Conservation (phyloP, 2,113 vertebrate genomes). For the Athene cunicularia region DNA sequence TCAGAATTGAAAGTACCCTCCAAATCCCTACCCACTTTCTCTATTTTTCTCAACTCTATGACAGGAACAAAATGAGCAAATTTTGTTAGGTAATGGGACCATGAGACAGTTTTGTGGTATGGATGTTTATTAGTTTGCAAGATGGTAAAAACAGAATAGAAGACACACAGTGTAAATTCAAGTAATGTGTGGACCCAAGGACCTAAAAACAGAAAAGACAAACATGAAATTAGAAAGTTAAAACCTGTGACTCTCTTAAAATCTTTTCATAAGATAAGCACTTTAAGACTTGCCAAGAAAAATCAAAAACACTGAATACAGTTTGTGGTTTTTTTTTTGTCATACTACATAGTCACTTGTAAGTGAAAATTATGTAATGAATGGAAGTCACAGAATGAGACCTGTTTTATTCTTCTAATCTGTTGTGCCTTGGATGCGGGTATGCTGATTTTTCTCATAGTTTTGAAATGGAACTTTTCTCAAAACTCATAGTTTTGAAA, state of each 20-base stretch:
- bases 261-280: background rate
- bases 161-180: background rate
- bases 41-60: background rate
- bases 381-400: background rate
- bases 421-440: background rate
- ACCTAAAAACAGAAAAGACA: slow-evolving; percentile 39
- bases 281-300: background rate
- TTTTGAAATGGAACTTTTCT: background rate
- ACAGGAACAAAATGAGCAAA: background rate
- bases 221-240: slow-evolving; percentile 34
- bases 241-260: background rate
- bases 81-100: background rate
- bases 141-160: background rate
- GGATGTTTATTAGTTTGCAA: slow-evolving; percentile 48
- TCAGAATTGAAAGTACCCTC: background rate
- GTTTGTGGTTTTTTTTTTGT: too few species aligned
- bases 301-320: background rate
- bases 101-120: background rate
- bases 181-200: background rate
- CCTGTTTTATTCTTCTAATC: background rate
- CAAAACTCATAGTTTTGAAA: background rate
- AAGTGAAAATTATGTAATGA: background rate
- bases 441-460: background rate
- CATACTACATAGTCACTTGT: background rate
- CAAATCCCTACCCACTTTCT: background rate